Evolutionary conservation across 2,113 vertebrate species (phyloP), one percentile per base, ranked within the genome.

Genomic region (Grammomys dolichurus): DNA sequence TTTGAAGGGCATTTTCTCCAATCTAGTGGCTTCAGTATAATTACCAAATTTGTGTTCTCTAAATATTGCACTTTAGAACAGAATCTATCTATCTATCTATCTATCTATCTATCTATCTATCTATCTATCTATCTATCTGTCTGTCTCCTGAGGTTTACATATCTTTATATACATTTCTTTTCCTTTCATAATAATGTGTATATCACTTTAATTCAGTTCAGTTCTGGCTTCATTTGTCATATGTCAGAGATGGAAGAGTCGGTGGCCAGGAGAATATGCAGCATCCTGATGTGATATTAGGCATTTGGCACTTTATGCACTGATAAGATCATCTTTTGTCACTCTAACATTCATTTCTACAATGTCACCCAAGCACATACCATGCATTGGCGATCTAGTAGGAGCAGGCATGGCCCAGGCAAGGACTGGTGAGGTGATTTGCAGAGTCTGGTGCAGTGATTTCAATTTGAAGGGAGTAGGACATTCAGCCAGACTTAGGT

Each of bases 231-330:
- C n/a, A 76, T n/a, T 76, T 81, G 94, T 87, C 81, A 95, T 80
- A 95, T 17, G 77, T 88, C 56, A 87, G 76, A 43, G 56, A 76
- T 82, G 51, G 72, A 87, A 70, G 7, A 88, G 40, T 51, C 56
- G 94, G 92, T 56, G n/a, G 4, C 81, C 81, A 96, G 87, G 90
- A 96, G 90, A 93, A 90, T 16, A 93, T 31, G 60, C 33, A 93
- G 89, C 31, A 91, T 78, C 86, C 40, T 75, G 94, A 94, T n/a
- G 67, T 89, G 82, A 58, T 70, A 65, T 87, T 65, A 91, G 69
- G 87, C 86, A 75, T 91, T 94, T 80, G 72, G 60, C 43, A 20
- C 28, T 95, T 91, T 43, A 31, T 26, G 51, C 24, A 63, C 24
- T 82, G 67, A 87, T 56, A 80, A 88, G 70, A 89, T 81, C 67